phyloP scores from a whole-genome alignment of 2,888 invertebrate species.

The Dioctria linearis region DNA sequence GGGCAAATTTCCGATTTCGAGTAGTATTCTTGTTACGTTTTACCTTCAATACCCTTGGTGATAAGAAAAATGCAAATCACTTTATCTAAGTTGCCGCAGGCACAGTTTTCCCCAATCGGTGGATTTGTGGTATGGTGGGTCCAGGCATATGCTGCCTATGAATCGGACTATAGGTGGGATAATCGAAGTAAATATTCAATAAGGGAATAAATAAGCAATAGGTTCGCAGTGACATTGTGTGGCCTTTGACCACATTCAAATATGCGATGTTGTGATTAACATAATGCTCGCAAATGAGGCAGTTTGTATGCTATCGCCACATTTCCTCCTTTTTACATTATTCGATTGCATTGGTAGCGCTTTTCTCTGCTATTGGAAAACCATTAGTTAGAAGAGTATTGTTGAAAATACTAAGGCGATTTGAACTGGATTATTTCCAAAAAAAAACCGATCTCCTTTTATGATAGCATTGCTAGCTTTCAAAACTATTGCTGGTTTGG shows the following conservation, averaged over 20 bases:
- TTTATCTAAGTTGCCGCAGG: slow-evolving; percentile 37
- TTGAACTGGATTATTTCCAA: no score
- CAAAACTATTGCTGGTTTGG: no score
- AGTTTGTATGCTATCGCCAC: slow-evolving; percentile 22
- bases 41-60: slow-evolving; percentile 31
- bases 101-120: not conserved
- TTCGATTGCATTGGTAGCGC: slow-evolving; percentile 22
- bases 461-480: no score
- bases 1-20: slow-evolving; percentile 34
- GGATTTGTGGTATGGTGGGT: not conserved
- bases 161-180: slow-evolving; percentile 37
- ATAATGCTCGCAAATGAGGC: slow-evolving; percentile 38
- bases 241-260: slow-evolving; percentile 4
- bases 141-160: slow-evolving; percentile 1
- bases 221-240: not conserved
- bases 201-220: slow-evolving; percentile 44
- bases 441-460: no score
- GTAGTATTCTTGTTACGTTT: not conserved
- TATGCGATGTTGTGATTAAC: slow-evolving; percentile 43
- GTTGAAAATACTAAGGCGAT: no score
- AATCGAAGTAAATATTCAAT: slow-evolving; percentile 45
- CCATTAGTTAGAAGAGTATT: not conserved
- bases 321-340: not conserved
- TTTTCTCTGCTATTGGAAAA: slow-evolving; percentile 28
- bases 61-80: slow-evolving; percentile 49